Conservation (phyloP, 1,140 invertebrate genomes). For the Calosoma granatense region DNA sequence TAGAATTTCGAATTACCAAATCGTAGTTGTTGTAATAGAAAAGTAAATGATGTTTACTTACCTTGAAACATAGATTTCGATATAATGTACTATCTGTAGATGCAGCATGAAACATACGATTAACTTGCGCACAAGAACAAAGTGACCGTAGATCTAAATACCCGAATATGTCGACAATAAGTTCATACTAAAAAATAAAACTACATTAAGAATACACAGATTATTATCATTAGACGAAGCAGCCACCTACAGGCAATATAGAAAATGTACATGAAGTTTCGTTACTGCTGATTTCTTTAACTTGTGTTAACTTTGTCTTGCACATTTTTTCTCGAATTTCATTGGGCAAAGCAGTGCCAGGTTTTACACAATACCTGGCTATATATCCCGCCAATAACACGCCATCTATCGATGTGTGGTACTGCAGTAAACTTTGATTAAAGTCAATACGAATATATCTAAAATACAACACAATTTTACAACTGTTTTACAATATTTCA, state of each 20-base stretch:
- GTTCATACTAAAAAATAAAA: slow-evolving; percentile 35
- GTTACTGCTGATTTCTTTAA: background rate
- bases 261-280: background rate
- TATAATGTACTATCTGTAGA: slow-evolving; percentile 68
- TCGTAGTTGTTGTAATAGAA: too few relatives aligned
- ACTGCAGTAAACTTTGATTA: slow-evolving; percentile 66
- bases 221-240: background rate
- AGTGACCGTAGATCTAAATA: slow-evolving; percentile 72
- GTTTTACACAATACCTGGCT: too few relatives aligned
- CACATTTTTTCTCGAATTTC: background rate
- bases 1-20: slow-evolving; percentile 25
- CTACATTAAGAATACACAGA: slow-evolving; percentile 1
- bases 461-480: slow-evolving; percentile 25
- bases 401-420: slow-evolving; percentile 84
- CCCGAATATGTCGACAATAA: slow-evolving; percentile 58
- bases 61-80: slow-evolving; percentile 65
- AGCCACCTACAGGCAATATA: background rate
- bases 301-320: background rate
- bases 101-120: slow-evolving; percentile 60
- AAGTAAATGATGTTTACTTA: slow-evolving; percentile 39
- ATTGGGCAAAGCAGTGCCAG: background rate
- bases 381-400: slow-evolving; percentile 56
- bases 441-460: slow-evolving; percentile 74
- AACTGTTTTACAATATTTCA: background rate
- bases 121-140: slow-evolving; percentile 62